Percentiles rank a stretch among this genome's conserved stretches.
Evolutionary conservation across 2,888 invertebrate genomes (phyloP).

Genomic region (Macropis europaea): DNA sequence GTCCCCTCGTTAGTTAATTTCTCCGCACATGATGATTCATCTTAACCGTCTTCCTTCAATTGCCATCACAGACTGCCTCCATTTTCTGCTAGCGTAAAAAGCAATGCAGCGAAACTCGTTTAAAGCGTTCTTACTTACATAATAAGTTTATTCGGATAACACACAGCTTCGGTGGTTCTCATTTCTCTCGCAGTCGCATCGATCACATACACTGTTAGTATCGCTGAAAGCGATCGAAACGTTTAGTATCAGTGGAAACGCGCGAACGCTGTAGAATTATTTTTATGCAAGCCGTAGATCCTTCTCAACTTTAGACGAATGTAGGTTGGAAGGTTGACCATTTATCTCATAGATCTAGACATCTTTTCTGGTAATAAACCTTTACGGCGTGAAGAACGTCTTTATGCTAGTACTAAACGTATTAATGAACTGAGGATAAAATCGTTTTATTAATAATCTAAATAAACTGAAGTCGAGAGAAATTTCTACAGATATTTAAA

Average conservation of each 20-base stretch:
- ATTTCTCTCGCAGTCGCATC: neutral
- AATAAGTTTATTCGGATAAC: slow-evolving; percentile 31
- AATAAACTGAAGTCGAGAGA: neutral
- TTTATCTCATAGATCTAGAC: neutral
- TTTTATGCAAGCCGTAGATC: neutral
- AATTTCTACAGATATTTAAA: neutral
- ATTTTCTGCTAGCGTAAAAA: slow-evolving; percentile 33
- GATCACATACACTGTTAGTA: no score
- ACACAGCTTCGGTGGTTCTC: slow-evolving; percentile 15
- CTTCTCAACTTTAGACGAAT: neutral
- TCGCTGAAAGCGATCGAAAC: no score
- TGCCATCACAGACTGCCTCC: slow-evolving; percentile 58
- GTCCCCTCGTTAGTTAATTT: slow-evolving; percentile 56
- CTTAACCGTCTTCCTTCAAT: slow-evolving; percentile 63
- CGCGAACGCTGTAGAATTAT: no score
- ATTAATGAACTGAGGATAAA: neutral
- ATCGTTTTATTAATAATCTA: neutral
- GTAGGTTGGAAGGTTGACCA: slow-evolving; percentile 9
- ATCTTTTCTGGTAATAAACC: slow-evolving; percentile 3
- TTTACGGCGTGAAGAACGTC: neutral
- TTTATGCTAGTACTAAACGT: neutral
- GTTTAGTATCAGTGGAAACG: no score
- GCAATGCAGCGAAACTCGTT: slow-evolving; percentile 35
- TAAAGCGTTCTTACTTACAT: slow-evolving; percentile 35
- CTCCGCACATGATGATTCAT: slow-evolving; percentile 66